Base-by-base conservation (phyloP, 2,888 invertebrate species). In the Orthosia gothica region DNA sequence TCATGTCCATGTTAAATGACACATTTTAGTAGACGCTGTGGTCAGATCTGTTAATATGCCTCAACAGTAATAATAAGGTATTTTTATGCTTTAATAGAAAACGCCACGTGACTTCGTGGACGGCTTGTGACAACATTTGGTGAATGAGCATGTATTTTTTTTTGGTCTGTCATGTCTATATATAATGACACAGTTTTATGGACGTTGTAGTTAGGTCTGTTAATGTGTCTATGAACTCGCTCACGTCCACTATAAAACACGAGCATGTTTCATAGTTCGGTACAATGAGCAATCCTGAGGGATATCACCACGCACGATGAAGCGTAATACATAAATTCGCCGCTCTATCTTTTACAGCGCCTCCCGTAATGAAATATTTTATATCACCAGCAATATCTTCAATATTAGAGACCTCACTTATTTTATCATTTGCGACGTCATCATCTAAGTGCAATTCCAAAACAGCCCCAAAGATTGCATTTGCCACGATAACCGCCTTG, bases 241-340 rank as follows among this genome's bases (percentile, higher is more conserved):
- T 23, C 40, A 77, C 57, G 74, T 75, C 49, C 55, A 57, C 70
- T 71, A 68, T 74, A 67, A 74, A 59, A 67, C 69, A 70, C 23
- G 58, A 63, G 63, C 54, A 55, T 59, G 66, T 81, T 83, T 74
- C 61, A 78, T 81, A 61, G 61, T 72, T 49, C 62, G 70, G 73
- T 68, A 79, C 74, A 80, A 59, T 71, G 69, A 83, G 70, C 68
- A 83, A 75, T 65, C 64, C 52, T 63, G 26, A 55, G 62, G 70
- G 73, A 70, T 78, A 74, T 79, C 69, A 82, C 54, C 58, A 68
- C 85, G 63, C 64, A 67, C 55, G 40, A 71, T 83, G 55, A 49
- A 69, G 59, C 76, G 65, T 62, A 50, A 16, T 59, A 55, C 58
- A 63, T 69, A 71, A 59, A 74, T 70, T 62, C 32, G 12, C 20